Evolutionary conservation across 2,797 vertebrate genomes (phyloP), one percentile per base, ranked within the genome.

Genomic region (Poeciliopsis infans): DNA sequence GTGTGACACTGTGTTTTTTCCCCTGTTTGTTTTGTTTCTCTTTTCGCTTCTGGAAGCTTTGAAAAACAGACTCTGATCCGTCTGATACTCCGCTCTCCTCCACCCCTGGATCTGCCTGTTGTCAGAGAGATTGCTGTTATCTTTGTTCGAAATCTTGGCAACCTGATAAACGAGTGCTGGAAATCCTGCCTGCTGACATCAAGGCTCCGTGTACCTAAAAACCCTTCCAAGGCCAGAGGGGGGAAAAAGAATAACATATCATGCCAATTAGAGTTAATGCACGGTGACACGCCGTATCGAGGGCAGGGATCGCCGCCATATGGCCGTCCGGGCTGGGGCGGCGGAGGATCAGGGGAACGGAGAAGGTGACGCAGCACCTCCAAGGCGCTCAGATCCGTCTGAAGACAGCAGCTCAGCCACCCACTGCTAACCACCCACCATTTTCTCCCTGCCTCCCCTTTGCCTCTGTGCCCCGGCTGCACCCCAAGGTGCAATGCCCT

Each of bases 181-280:
- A 92, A 90, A 86, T 84, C 82, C 84, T 82, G 84, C 91, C 88
- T 77, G 90, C 91, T 90, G 88, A 93, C 90, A 94, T 93, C 87
- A 92, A 93, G 86, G 89, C 83, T 72, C 84, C 78, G 77, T 86
- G 90, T 91, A 93, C 90, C 92, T 93, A 90, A 95, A 95, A 93
- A 90, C 90, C 89, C 92, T 91, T 91, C 91, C 89, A 86, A 89
- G 91, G 85, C 81, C 45, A 64, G 91, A 85, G 88, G 59, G 68
- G 86, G 86, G 87, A 85, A 90, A 64, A 93, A 92, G 93, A 94
- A 92, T 92, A 95, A 93, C 92, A 91, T 90, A 93, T 95, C 94
- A 94, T 91, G 89, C 94, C 94, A 95, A 96, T 96, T 95, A 95
- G 93, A 94, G 93, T 92, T 95, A 95, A 96, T 94, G 94, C 91